These are phyloP conservation scores for Callipepla californica DNA, from an alignment of 2,113 vertebrate genomes.

Conservation along the genomic window DNA sequence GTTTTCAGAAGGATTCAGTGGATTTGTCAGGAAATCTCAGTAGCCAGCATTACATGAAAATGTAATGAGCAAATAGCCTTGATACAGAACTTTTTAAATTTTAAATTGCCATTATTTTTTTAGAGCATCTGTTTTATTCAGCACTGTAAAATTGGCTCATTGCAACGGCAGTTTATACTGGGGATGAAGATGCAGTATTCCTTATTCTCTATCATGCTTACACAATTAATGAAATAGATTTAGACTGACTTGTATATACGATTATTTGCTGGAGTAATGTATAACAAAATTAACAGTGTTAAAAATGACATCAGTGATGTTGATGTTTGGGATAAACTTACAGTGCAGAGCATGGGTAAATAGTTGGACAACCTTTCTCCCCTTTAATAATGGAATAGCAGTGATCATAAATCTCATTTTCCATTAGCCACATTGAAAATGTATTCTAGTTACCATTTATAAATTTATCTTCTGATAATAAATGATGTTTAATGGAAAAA, in stretches of 20 bases:
- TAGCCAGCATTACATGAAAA: conserved; percentile 9
- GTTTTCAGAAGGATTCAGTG: conserved; percentile 17
- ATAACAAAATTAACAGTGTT: conserved; percentile 61
- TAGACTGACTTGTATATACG: conserved; percentile 33
- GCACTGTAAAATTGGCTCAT: conserved; percentile 65
- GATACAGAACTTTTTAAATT: conserved; percentile 34
- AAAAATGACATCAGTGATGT: conserved; percentile 46
- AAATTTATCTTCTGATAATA: conserved; percentile 55
- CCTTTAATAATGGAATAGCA: conserved; percentile 30
- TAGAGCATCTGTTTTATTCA: conserved; percentile 52
- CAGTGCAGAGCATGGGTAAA: conserved; percentile 32
- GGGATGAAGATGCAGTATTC: conserved; percentile 76
- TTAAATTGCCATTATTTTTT: conserved; percentile 58
- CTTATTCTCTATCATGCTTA: conserved; percentile 65
- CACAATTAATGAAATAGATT: conserved; percentile 66
- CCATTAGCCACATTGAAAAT: conserved; percentile 46
- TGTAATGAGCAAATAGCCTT: background rate
- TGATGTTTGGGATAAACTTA: conserved; percentile 24
- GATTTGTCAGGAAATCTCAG: conserved; percentile 32
- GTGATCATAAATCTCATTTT: background rate
- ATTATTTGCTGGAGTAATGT: conserved; percentile 52
- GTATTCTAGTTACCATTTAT: conserved; percentile 61
- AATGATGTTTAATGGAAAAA: conserved; percentile 59
- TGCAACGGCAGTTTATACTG: conserved; percentile 45
- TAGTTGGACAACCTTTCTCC: conserved; percentile 20